Evolutionary conservation across 2,113 vertebrate genomes (phyloP).

Genomic region (Paedocypris sp.): DNA sequence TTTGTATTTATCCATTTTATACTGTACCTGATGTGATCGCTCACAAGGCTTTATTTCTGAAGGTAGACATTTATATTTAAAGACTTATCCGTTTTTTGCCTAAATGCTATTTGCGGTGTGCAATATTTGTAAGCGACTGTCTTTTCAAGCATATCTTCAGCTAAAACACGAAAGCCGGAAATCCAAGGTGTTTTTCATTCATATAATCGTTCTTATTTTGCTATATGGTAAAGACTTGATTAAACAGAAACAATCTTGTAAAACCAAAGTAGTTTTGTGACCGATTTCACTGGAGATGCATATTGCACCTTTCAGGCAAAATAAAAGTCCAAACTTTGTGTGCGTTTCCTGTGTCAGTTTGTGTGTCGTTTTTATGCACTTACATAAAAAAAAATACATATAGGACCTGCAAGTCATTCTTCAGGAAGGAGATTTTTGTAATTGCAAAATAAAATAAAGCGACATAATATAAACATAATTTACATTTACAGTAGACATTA

Average conservation of each 20-base stretch:
- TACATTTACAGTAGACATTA: too few relatives aligned
- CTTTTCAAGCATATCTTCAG: conserved; percentile 16
- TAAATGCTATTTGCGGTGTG: conserved; percentile 41
- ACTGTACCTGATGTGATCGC: conserved; percentile 32
- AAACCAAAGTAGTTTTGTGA: conserved; percentile 64
- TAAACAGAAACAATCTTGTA: conserved; percentile 30
- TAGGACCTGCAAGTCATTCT: too few relatives aligned
- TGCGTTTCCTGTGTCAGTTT: not conserved
- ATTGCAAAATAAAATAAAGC: too few relatives aligned
- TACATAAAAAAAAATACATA: too few relatives aligned
- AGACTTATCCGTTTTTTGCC: conserved; percentile 34
- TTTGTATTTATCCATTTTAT: conserved; percentile 44
- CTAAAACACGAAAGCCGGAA: conserved; percentile 14
- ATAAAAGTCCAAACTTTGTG: conserved; percentile 49
- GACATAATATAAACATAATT: too few relatives aligned
- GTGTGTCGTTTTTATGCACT: too few relatives aligned
- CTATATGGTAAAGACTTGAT: conserved; percentile 24
- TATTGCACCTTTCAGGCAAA: conserved; percentile 56
- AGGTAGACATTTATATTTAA: conserved; percentile 38
- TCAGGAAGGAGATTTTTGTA: too few relatives aligned
- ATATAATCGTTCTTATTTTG: not conserved
- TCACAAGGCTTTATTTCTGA: conserved; percentile 37
- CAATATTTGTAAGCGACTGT: conserved; percentile 42
- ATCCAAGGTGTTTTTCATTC: conserved; percentile 16
- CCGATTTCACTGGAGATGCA: conserved; percentile 50